Evolutionary conservation across 53 echinoderm and acorn worm genomes (phyloP).

Genomic region (Echinarachnius parma): DNA sequence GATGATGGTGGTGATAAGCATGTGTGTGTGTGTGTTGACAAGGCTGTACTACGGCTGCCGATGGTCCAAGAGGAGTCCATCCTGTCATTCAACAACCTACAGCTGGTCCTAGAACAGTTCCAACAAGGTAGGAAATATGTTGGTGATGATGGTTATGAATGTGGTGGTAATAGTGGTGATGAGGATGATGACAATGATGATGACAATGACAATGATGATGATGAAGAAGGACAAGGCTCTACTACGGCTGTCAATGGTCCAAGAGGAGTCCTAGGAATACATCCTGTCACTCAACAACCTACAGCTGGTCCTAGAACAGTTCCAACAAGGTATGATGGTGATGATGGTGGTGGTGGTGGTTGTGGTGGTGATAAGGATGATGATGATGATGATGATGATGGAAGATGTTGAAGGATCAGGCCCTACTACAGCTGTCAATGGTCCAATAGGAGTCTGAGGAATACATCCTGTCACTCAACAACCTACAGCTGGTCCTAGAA

Average conservation of each 20-base stretch:
- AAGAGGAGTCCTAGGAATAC: constrained; percentile 86
- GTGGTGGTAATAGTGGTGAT: no score
- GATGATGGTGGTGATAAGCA: no score
- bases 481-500: constrained; percentile 90
- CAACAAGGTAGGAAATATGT: constrained; percentile 90
- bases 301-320: constrained; percentile 93
- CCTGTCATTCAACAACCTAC: constrained; percentile 76
- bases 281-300: constrained; percentile 77
- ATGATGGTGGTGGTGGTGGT: not conserved
- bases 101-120: constrained; percentile 96
- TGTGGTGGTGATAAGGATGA: not conserved
- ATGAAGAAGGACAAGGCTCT: constrained; percentile 84
- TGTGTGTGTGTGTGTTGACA: no score
- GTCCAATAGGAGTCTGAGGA: constrained; percentile 84
- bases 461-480: constrained; percentile 74
- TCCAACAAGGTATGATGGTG: constrained; percentile 78
- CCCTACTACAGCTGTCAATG: constrained; percentile 69
- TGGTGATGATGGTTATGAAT: no score
- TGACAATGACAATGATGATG: constrained; percentile 43
- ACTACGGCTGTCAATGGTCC: constrained; percentile 70
- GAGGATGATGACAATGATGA: no score
- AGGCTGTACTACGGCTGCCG: constrained; percentile 72
- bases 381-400: not conserved
- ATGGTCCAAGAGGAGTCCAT: constrained; percentile 84
- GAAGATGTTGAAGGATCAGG: no score